Percentiles rank a stretch among this genome's conserved stretches.
Evolutionary conservation across 2,888 invertebrate genomes (phyloP).

Genomic region (Oligia strigilis): DNA sequence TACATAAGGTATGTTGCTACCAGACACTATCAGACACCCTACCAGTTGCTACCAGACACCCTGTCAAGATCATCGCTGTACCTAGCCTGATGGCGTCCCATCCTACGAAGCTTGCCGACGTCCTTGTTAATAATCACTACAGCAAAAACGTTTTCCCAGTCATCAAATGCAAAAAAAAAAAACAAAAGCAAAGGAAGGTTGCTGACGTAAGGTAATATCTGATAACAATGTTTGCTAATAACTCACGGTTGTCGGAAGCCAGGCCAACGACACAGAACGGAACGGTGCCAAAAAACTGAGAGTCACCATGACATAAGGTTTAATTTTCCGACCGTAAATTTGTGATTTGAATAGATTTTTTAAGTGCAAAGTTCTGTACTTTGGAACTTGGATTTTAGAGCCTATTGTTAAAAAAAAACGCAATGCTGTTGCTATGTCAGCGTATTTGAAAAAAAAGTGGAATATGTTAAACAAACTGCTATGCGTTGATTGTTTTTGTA

Average conservation of each 20-base stretch:
- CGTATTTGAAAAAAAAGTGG: constrained; percentile 3
- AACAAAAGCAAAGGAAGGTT: background rate
- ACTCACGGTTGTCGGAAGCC: constrained; percentile 72
- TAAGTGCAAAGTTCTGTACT: constrained; percentile 30
- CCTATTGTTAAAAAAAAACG: constrained; percentile 12
- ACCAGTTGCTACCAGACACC: background rate
- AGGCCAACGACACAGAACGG: constrained; percentile 79
- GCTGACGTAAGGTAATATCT: constrained; percentile 27
- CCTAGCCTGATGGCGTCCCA: too few species aligned
- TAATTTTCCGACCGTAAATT: constrained; percentile 55
- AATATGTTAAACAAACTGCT: constrained; percentile 3
- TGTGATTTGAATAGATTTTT: constrained; percentile 24
- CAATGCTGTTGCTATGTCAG: constrained; percentile 5
- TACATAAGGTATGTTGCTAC: constrained; percentile 11
- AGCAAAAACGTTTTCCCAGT: background rate
- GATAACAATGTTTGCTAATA: constrained; percentile 74
- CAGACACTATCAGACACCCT: background rate
- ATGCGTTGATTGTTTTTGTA: constrained; percentile 12
- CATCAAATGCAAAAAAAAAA: constrained; percentile 1
- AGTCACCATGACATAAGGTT: constrained; percentile 77
- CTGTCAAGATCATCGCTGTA: too few species aligned
- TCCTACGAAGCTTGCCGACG: background rate
- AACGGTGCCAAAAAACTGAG: constrained; percentile 77
- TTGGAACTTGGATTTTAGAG: constrained; percentile 30
- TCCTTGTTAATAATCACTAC: background rate